Evolutionary conservation across 1,140 invertebrate species (phyloP), one percentile per base, ranked within the genome.

Genomic region (Macrocentrus cingulum): DNA sequence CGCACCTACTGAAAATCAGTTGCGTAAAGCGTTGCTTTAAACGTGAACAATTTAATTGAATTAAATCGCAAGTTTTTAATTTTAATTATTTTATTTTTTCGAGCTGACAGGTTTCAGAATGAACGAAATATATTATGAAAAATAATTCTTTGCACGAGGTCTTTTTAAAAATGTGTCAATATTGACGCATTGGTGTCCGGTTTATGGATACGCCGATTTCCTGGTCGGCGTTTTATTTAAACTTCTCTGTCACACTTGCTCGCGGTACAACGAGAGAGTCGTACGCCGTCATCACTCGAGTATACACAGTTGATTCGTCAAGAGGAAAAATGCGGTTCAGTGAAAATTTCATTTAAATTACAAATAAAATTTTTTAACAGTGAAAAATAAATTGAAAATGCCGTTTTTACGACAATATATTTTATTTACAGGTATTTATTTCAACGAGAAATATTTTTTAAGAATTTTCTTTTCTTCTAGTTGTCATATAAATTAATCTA

Each of bases 151-250:
- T n/a, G n/a, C n/a, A n/a, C n/a, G n/a, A n/a, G n/a, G 59, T 70
- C 73, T 72, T 61, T 62, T 65, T 64, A 72, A 63, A 72, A 64
- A 69, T 62, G 60, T 65, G 69, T 70, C 69, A 74, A 73, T 73
- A 74, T 74, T 73, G 67, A 73, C 70, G 56, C 55, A 60, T 49
- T 22, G 58, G 62, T 60, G 65, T 69, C 64, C 66, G 68, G 68
- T 29, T 71, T n/a, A 70, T 72, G 66, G 54, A 63, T 63, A 71
- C 68, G 65, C 46, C 62, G 56, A 59, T 70, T 71, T 71, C 68
- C 66, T 64, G 62, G 60, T 53, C 41, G 20, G 64, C 57, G 62
- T 56, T 63, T 61, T 46, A 51, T 64, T 57, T 55, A 54, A 58
- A 18, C 20, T 7, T 29, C 46, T 29, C 13, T 9, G 46, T 49